Base-by-base conservation (phyloP, 2,797 vertebrate species). In the Urocyon cinereoargenteus region DNA sequence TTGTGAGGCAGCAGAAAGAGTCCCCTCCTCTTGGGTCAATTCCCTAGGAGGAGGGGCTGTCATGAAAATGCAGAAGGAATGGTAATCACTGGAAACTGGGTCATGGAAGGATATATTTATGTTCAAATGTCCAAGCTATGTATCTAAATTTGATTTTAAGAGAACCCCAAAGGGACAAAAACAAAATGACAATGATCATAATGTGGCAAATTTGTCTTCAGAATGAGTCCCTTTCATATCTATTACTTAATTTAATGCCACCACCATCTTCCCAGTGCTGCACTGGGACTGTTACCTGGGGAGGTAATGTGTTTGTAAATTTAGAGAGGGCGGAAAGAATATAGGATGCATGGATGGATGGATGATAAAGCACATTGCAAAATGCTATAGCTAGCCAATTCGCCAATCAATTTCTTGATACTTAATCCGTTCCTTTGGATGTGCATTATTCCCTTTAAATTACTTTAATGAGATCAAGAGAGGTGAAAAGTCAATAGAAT, bases 61-160 rank as follows among this genome's bases (percentile, higher is more conserved):
- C 34, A 75, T 51, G 77, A 91, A 82, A 95, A 94, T 62, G 59
- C 45, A 89, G 24, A 91, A 84, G 45, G 36, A 94, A 89, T 84
- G 28, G 78, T 15, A 81, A 89, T 12, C 70, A 40, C 55, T 78
- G 68, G 10, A 75, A 84, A 91, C 6, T 28, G 53, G 68, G 89
- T 36, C 26, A 73, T 0, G 28, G 12, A 88, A 82, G 16, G n/a
- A 59, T 86, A 28, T 22, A 83, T 55, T 62, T 86, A 70, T 81
- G 90, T 96, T 36, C 55, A 93, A 96, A 92, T 90, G 11, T n/a
- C 90, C 2, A 91, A 61, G 40, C 7, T 73, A 45, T 31, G 66
- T 1, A 45, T 21, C 57, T 68, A 95, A 89, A 83, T 81, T 66
- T 40, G 45, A 87, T 73, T 95, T 91, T 86, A 93, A 57, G 61